These are phyloP conservation scores for Apeltes quadracus DNA, from an alignment of 2,113 vertebrate species.

Conservation along the genomic window DNA sequence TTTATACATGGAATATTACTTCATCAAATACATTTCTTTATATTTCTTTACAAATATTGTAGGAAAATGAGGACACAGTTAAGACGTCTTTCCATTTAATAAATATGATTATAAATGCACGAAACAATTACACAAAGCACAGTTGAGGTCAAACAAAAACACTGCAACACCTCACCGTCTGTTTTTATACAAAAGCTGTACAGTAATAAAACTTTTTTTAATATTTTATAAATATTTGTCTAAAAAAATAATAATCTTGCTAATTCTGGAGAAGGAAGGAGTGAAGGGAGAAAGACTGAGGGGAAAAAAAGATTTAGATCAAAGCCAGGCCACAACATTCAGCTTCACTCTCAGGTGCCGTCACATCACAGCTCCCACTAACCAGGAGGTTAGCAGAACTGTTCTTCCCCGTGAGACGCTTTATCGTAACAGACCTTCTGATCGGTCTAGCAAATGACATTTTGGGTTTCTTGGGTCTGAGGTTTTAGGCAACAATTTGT, in stretches of 20 bases:
- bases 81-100: conserved; percentile 81
- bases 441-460: not conserved
- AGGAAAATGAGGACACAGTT: conserved; percentile 76
- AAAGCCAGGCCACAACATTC: conserved; percentile 13
- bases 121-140: conserved; percentile 81
- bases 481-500: not conserved
- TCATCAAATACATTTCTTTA: conserved; percentile 63
- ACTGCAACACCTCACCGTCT: conserved; percentile 74
- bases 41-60: conserved; percentile 71
- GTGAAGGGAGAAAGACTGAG: conserved; percentile 26
- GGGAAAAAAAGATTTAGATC: conserved; percentile 11
- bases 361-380: conserved; percentile 26
- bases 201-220: conserved; percentile 80
- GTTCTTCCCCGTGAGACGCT: conserved; percentile 6
- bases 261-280: conserved; percentile 59
- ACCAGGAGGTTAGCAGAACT: conserved; percentile 15
- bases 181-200: conserved; percentile 83
- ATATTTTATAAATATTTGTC: conserved; percentile 67
- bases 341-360: not conserved
- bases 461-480: conserved; percentile 11
- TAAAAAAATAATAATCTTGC: conserved; percentile 85
- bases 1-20: conserved; percentile 73
- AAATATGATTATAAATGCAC: conserved; percentile 87
- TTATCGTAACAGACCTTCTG: not conserved
- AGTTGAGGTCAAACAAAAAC: conserved; percentile 78